Evolutionary conservation across 2,888 invertebrate species (phyloP).

Genomic region (Conistra vaccinii): DNA sequence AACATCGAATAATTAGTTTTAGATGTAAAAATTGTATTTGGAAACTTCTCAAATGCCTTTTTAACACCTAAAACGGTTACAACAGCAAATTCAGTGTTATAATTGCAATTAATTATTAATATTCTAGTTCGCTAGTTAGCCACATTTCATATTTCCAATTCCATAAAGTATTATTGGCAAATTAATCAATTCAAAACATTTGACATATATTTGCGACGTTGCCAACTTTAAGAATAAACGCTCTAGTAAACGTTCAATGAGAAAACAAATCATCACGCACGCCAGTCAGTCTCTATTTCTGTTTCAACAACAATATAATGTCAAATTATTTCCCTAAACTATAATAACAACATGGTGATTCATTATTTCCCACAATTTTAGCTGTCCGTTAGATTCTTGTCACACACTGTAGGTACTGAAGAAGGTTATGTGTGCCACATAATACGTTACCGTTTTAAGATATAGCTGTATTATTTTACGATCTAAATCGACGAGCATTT

Average conservation of each 20-base stretch:
- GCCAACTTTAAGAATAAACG: too few relatives aligned
- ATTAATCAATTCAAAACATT: too few relatives aligned
- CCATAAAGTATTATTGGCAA: too few relatives aligned
- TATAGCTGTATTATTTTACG: conserved; percentile 50
- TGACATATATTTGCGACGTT: too few relatives aligned
- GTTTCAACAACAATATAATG: conserved; percentile 11
- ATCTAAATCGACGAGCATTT: conserved; percentile 15
- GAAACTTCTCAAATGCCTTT: too few relatives aligned
- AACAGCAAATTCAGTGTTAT: too few relatives aligned
- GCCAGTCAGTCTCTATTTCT: background rate
- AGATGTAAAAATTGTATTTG: too few relatives aligned
- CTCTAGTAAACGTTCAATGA: background rate
- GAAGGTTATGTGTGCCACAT: conserved; percentile 52
- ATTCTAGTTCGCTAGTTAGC: too few relatives aligned
- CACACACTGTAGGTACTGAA: conserved; percentile 37
- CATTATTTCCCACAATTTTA: conserved; percentile 60
- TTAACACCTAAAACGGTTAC: too few relatives aligned
- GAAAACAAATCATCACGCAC: conserved; percentile 17
- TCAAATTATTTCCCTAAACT: conserved; percentile 35
- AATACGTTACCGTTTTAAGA: conserved; percentile 42
- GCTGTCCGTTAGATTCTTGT: conserved; percentile 61
- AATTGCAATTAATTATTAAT: too few relatives aligned
- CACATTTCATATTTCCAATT: too few relatives aligned
- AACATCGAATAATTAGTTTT: too few relatives aligned
- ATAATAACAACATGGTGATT: conserved; percentile 40